Evolutionary conservation across 2,797 vertebrate species (phyloP).

Genomic region (Bradypodion ventrale): DNA sequence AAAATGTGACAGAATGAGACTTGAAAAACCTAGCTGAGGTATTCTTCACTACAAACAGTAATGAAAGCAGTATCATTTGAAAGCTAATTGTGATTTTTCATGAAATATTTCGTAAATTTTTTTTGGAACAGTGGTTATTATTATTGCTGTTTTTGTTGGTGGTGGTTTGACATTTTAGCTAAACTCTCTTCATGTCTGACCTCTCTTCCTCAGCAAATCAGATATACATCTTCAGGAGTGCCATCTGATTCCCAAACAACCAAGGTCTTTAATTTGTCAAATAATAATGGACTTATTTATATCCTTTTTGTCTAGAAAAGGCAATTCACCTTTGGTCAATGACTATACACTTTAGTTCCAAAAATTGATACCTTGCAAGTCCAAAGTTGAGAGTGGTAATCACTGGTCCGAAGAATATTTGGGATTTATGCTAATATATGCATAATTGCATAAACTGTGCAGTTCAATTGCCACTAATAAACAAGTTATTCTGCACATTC

Average conservation of each 20-base stretch:
- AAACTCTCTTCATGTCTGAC: background rate
- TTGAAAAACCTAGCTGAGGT: too few species aligned
- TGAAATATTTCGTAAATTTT: too few species aligned
- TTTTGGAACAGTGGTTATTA: background rate
- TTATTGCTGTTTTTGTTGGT: too few species aligned
- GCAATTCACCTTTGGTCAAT: background rate
- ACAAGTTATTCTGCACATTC: too few species aligned
- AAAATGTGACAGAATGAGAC: background rate
- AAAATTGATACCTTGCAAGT: background rate
- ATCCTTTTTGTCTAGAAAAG: background rate
- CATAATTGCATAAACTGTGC: too few species aligned
- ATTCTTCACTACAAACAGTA: too few species aligned
- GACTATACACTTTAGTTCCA: background rate
- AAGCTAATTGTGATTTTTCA: too few species aligned
- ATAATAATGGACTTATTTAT: background rate
- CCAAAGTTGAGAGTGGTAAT: background rate
- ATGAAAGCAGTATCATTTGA: too few species aligned
- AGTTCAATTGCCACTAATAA: too few species aligned
- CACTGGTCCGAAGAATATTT: background rate
- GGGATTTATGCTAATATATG: too few species aligned
- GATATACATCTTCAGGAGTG: background rate
- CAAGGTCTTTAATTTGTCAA: too few species aligned
- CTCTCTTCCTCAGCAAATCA: background rate
- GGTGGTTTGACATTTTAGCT: background rate
- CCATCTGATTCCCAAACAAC: too few species aligned